These are phyloP conservation scores for Conomelus anceps DNA, from an alignment of 2,888 invertebrate species.

Conservation along the genomic window DNA sequence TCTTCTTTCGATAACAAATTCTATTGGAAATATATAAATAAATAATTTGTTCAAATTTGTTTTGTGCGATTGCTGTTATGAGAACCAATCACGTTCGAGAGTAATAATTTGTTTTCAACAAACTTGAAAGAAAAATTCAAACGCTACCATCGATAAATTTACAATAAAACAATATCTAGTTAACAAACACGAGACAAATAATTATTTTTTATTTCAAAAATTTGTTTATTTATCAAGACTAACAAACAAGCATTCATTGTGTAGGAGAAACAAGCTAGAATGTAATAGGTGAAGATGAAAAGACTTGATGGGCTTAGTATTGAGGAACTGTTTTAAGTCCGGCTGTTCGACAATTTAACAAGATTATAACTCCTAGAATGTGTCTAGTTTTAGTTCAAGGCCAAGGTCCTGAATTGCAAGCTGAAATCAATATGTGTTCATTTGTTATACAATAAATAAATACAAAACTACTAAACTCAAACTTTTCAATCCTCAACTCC, in stretches of 20 bases:
- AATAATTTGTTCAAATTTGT: neutral
- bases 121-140: neutral
- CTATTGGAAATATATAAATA: neutral
- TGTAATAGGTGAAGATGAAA: neutral
- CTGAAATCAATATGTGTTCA: neutral
- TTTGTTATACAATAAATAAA: neutral
- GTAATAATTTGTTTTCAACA: neutral
- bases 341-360: neutral
- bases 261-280: neutral
- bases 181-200: constrained; percentile 11
- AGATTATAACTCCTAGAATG: neutral
- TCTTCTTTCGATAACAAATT: neutral
- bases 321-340: neutral
- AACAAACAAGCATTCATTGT: neutral
- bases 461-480: neutral
- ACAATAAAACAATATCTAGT: neutral
- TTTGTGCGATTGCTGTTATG: neutral
- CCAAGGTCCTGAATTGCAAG: neutral
- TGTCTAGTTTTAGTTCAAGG: neutral
- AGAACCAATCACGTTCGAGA: neutral
- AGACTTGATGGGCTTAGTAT: neutral
- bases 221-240: neutral
- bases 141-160: neutral
- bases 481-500: no score
- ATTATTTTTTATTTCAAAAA: neutral